A percentile compares a stretch with the other conserved stretches of the same genome.
phyloP scores from a whole-genome alignment of 2,888 invertebrate genomes.

The Liodrosophila aerea region DNA sequence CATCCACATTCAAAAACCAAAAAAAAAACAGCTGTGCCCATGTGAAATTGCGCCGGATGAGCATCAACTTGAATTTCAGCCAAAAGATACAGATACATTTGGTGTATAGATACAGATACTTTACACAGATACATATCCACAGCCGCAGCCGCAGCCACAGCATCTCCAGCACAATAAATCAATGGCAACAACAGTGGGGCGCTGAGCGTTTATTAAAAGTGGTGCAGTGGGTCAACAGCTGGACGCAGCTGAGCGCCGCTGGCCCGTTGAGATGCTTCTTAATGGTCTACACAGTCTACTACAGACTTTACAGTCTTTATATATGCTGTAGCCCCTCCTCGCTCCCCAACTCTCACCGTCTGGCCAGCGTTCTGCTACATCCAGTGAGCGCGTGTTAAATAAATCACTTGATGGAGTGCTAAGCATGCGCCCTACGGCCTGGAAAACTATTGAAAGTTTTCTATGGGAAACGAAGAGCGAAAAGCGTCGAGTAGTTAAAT shows the following conservation, averaged over 20 bases:
- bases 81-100: conserved; percentile 2
- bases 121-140: no score
- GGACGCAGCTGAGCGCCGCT: conserved; percentile 63
- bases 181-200: conserved; percentile 49
- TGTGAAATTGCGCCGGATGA: conserved; percentile 71
- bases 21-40: conserved; percentile 57
- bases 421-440: conserved; percentile 51
- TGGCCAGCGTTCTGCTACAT: neutral
- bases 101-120: conserved; percentile 2
- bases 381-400: conserved; percentile 60
- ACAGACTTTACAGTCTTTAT: conserved; percentile 13
- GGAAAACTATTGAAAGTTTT: conserved; percentile 41
- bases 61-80: conserved; percentile 33
- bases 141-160: conserved; percentile 16
- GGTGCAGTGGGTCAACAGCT: conserved; percentile 75
- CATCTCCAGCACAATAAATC: conserved; percentile 62
- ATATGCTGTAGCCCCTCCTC: conserved; percentile 5
- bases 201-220: conserved; percentile 51
- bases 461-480: conserved; percentile 1
- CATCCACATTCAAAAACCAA: neutral
- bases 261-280: conserved; percentile 51
- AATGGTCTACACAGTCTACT: conserved; percentile 45
- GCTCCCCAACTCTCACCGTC: neutral
- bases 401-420: conserved; percentile 74
- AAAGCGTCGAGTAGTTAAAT: neutral